Conservation (phyloP, 2,113 vertebrate species). For the Amblyopsis rosae region DNA sequence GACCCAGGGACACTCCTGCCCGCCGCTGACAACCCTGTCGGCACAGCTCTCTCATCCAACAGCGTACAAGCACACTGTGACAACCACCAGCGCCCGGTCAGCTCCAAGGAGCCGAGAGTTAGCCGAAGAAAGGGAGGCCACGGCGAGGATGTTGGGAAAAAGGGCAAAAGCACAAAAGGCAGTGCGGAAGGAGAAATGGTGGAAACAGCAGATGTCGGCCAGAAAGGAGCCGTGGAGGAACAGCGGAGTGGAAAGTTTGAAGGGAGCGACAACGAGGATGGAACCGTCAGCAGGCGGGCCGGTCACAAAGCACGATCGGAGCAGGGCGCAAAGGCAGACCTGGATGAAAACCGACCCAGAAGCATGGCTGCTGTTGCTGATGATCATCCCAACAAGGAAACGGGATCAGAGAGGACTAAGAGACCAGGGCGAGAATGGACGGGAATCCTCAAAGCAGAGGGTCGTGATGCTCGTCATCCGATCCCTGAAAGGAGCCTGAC, state of each 20-base stretch:
- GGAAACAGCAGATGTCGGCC: neutral
- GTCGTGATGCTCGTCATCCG: neutral
- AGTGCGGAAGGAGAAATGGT: neutral
- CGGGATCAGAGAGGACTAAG: neutral
- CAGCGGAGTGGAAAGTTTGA: neutral
- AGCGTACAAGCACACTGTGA: constrained; percentile 16
- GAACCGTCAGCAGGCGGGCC: neutral
- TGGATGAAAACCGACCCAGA: neutral
- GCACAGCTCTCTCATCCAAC: constrained; percentile 11
- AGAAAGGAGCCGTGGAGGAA: neutral
- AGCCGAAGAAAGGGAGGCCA: neutral
- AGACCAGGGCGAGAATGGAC: constrained; percentile 5
- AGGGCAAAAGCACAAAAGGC: neutral
- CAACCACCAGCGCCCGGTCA: neutral
- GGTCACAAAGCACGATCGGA: neutral
- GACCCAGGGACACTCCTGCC: constrained; percentile 64
- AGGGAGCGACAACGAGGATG: neutral
- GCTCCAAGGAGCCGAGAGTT: neutral
- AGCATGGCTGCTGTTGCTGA: neutral
- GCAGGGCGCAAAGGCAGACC: constrained; percentile 12
- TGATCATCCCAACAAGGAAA: constrained; percentile 7
- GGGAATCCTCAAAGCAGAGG: constrained; percentile 3
- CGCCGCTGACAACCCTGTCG: neutral
- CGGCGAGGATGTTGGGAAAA: constrained; percentile 6
- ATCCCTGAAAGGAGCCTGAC: constrained; percentile 54